Conservation (phyloP, 2,797 vertebrate genomes). For the Pangasius sanitwongsei region DNA sequence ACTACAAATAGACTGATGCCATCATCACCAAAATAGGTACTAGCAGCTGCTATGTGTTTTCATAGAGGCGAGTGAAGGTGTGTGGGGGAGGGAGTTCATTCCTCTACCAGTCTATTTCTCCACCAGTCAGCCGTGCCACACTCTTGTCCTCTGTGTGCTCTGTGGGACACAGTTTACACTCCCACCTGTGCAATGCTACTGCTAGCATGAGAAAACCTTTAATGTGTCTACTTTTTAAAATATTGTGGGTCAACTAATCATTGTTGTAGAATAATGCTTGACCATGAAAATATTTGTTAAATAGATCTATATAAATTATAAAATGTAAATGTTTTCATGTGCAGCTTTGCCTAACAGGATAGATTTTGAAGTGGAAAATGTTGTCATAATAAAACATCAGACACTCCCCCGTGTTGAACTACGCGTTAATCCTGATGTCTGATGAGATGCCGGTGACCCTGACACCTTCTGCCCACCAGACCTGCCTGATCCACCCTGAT, state of each 20-base stretch:
- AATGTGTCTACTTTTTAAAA: neutral
- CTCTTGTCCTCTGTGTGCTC: neutral
- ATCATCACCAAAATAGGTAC: constrained; percentile 78
- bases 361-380: neutral
- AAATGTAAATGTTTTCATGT: neutral
- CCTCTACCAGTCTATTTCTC: neutral
- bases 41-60: constrained; percentile 73
- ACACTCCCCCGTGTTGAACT: too few species aligned
- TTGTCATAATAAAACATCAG: too few species aligned
- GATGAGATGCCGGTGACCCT: neutral
- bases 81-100: neutral
- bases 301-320: neutral
- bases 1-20: constrained; percentile 80
- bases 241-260: neutral
- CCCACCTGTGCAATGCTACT: neutral
- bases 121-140: neutral
- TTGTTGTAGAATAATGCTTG: neutral
- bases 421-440: too few species aligned
- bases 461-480: neutral
- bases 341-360: neutral
- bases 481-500: neutral
- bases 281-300: neutral
- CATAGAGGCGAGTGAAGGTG: neutral
- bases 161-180: neutral
- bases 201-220: too few species aligned